Conservation (phyloP, 2,888 invertebrate species). For the Papilio gigon region DNA sequence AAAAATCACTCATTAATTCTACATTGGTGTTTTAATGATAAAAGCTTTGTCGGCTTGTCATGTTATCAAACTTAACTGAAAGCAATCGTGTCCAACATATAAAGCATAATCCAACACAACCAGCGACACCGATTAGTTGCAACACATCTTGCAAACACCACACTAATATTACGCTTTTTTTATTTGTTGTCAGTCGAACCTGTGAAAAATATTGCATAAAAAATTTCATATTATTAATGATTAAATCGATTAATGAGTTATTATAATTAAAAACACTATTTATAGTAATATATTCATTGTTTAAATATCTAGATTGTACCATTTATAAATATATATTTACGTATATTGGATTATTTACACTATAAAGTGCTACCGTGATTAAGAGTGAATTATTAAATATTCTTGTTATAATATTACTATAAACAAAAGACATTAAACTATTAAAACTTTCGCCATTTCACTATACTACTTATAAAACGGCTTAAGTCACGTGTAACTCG, state of each 20-base stretch:
- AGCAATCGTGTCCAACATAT: constrained; percentile 60
- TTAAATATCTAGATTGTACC: background rate
- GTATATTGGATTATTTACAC: background rate
- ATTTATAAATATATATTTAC: background rate
- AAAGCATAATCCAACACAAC: constrained; percentile 76
- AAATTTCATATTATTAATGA: constrained; percentile 20
- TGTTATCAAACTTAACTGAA: constrained; percentile 42
- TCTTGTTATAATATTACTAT: too few relatives aligned
- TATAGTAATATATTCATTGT: background rate
- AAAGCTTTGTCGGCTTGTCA: constrained; percentile 13
- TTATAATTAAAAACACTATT: background rate
- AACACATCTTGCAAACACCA: constrained; percentile 47
- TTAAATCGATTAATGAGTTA: background rate
- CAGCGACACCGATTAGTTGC: constrained; percentile 70
- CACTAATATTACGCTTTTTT: background rate
- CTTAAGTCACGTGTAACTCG: too few relatives aligned
- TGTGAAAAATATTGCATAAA: constrained; percentile 41
- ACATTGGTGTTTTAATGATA: constrained; percentile 6
- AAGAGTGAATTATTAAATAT: too few relatives aligned
- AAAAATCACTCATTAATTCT: too few relatives aligned
- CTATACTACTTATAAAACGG: too few relatives aligned
- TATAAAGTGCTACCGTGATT: constrained; percentile 31
- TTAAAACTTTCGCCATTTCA: too few relatives aligned
- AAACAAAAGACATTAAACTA: too few relatives aligned
- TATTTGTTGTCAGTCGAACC: constrained; percentile 22